These are phyloP conservation scores for Furcula furcula DNA, from an alignment of 2,888 invertebrate species.

Conservation along the genomic window DNA sequence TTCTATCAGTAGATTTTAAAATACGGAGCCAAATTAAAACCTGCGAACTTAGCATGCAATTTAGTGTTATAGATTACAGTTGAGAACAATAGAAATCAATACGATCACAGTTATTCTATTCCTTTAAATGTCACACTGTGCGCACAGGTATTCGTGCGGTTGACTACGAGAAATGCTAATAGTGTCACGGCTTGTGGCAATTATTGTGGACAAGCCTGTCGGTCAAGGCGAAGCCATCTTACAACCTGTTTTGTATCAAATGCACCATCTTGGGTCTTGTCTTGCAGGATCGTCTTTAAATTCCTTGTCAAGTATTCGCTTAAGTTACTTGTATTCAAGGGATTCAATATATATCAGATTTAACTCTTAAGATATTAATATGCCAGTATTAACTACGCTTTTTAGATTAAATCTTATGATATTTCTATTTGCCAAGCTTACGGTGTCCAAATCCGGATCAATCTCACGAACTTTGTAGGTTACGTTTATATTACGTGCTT, in stretches of 20 bases:
- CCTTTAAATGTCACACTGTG: conserved; percentile 40
- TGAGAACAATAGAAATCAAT: conserved; percentile 27
- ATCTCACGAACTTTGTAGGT: conserved; percentile 27
- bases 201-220: conserved; percentile 42
- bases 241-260: conserved; percentile 42
- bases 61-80: conserved; percentile 10
- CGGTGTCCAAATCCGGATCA: not conserved
- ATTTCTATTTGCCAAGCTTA: conserved; percentile 21
- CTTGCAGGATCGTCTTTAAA: not conserved
- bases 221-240: conserved; percentile 72
- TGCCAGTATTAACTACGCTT: too few species aligned
- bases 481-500: conserved; percentile 23
- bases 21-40: not conserved
- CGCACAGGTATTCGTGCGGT: conserved; percentile 29
- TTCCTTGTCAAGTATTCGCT: too few species aligned
- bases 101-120: conserved; percentile 23
- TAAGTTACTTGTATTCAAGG: too few species aligned
- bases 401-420: too few species aligned
- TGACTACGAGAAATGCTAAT: conserved; percentile 42
- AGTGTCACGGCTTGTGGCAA: conserved; percentile 62
- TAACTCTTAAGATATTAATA: too few species aligned
- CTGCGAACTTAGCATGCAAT: conserved; percentile 7
- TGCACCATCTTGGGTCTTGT: conserved; percentile 25
- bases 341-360: too few species aligned
- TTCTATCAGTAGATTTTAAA: too few species aligned